Base-by-base conservation (phyloP, 2,888 invertebrate species). In the Matsumyia berberina region DNA sequence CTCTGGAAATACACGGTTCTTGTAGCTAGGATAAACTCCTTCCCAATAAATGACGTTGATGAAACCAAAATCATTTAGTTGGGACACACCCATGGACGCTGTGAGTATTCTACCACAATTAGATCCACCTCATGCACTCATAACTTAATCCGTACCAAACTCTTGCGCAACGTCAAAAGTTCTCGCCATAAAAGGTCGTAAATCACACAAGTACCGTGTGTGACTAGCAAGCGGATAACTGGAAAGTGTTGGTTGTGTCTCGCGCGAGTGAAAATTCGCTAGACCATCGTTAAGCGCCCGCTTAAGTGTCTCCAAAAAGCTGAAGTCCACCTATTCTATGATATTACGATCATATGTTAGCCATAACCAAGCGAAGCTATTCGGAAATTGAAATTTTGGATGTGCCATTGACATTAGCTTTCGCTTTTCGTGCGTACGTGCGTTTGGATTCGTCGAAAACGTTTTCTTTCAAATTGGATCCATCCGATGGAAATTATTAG, bases 341-440 rank as follows among this genome's bases (percentile, higher is more conserved):
- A 37, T 35, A 62, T 55, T 39, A 35, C 31, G n/a, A 37, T 49
- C 62, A 69, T 58, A 51, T 69, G 46, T 55, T 55, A 49, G 72
- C 79, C 58, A 72, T 15, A 35, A 44, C 29, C 35, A 8, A 49
- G 19, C 8, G 11, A 17, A 39, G 33, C 37, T 44, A 49, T 49
- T 66, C 44, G 57, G 58, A 67, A 66, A 51, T 72, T 73, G 55
- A 83, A 67, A 83, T 78, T 83, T 83, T 83, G 72, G 82, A 67
- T 77, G 73, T 78, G 82, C 82, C 82, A 78, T 83, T 83, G 82
- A 83, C 82, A 67, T 78, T 55, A 82, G 82, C 82, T 83, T 83
- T 83, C 82, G 82, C 82, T 83, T 83, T 83, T 83, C 55, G 72
- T 78, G 46, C 67, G 82, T 78, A 83, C 82, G 82, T 83, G 81